Conservation (phyloP, 2,797 vertebrate species). For the Ctenosaura bakeri region DNA sequence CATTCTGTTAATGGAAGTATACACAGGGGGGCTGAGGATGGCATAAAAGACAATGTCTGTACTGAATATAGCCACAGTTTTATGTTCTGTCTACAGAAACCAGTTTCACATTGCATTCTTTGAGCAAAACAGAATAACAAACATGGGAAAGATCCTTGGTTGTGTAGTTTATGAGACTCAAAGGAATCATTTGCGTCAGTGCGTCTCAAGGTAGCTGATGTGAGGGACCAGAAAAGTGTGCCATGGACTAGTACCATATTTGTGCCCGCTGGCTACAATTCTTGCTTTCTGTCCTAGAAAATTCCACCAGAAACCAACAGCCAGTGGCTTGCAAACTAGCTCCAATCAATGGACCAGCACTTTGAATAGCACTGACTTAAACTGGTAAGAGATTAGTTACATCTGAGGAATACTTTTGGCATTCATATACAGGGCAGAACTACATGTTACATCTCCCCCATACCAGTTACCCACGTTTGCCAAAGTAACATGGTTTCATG, state of each 20-base stretch:
- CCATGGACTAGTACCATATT: too few species aligned
- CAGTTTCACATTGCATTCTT: background rate
- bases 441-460: too few species aligned
- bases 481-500: background rate
- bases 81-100: constrained; percentile 28
- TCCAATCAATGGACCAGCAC: too few species aligned
- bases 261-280: too few species aligned
- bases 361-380: background rate
- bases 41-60: constrained; percentile 61
- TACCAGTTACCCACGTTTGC: background rate
- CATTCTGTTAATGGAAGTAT: constrained; percentile 14
- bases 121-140: background rate
- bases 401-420: background rate
- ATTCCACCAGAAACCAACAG: too few species aligned
- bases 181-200: background rate
- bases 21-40: constrained; percentile 67
- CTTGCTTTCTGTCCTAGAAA: too few species aligned
- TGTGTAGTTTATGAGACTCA: background rate
- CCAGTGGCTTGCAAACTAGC: too few species aligned
- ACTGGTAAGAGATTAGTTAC: background rate
- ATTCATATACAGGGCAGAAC: background rate
- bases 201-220: too few species aligned
- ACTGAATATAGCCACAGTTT: constrained; percentile 49
- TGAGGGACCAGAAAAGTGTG: too few species aligned
- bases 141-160: background rate